These are phyloP conservation scores for Grapholita molesta DNA, from an alignment of 1,140 invertebrate species.

Conservation along the genomic window DNA sequence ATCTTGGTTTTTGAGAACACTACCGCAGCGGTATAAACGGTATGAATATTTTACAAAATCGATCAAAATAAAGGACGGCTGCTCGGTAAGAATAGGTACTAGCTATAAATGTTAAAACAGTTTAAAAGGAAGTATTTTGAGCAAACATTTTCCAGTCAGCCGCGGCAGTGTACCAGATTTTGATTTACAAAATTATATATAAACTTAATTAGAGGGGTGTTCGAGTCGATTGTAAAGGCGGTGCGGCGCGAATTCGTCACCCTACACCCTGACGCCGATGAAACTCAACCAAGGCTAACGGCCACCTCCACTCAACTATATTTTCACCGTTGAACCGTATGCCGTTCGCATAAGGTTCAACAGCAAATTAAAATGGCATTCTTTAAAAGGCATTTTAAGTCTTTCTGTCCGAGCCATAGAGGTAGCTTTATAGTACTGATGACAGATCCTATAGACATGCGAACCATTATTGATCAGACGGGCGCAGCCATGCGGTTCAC, in stretches of 20 bases:
- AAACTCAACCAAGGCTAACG: background rate
- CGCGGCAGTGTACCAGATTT: background rate
- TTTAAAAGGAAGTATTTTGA: constrained; percentile 1
- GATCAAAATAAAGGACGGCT: background rate
- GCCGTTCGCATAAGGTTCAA: background rate
- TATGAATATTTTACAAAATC: background rate
- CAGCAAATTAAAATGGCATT: background rate
- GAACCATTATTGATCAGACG: background rate
- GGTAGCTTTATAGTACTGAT: background rate
- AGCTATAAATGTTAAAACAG: background rate
- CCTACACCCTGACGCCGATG: background rate
- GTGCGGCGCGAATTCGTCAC: background rate
- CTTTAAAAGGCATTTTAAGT: background rate
- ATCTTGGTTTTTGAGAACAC: background rate
- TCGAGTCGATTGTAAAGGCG: background rate
- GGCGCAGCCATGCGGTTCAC: background rate
- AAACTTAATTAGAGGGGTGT: background rate
- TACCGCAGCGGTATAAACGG: background rate
- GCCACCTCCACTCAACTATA: background rate
- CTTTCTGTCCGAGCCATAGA: background rate
- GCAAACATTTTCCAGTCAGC: background rate
- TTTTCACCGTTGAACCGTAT: background rate
- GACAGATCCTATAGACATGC: background rate
- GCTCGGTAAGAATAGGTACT: background rate
- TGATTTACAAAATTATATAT: background rate